These are phyloP conservation scores for Caenorhabditis becei DNA, from an alignment of 2,888 invertebrate genomes.

Conservation along the genomic window DNA sequence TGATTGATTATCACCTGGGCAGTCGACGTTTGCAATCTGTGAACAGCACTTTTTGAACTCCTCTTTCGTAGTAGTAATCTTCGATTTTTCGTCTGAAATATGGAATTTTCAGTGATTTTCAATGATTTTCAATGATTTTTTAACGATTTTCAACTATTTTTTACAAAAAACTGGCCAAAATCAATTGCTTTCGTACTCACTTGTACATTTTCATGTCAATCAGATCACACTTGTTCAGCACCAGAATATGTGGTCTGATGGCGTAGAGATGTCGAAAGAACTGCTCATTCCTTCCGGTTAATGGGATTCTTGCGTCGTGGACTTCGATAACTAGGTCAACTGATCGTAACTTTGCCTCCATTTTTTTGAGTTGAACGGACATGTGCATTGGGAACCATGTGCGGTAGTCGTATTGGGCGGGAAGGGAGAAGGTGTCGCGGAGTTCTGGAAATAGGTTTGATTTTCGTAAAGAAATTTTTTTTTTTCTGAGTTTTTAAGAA, in stretches of 20 bases:
- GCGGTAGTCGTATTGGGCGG: conserved; percentile 65
- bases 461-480: too few relatives aligned
- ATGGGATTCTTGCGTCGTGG: conserved; percentile 81
- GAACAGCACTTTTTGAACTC: conserved; percentile 78
- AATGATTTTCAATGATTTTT: conserved; percentile 2
- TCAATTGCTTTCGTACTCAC: conserved; percentile 33
- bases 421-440: conserved; percentile 63
- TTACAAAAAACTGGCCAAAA: background rate
- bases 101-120: conserved; percentile 4
- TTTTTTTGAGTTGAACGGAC: conserved; percentile 78
- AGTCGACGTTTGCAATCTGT: conserved; percentile 77
- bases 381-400: conserved; percentile 79
- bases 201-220: conserved; percentile 78
- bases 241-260: conserved; percentile 80
- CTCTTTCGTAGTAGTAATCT: conserved; percentile 74
- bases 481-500: too few relatives aligned
- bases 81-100: conserved; percentile 74
- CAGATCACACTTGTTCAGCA: conserved; percentile 80
- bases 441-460: conserved; percentile 45
- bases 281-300: conserved; percentile 80
- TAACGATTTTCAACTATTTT: background rate
- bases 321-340: conserved; percentile 80
- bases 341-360: conserved; percentile 78
- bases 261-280: conserved; percentile 75
- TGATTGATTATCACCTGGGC: conserved; percentile 46